A percentile compares a stretch with the other conserved stretches of the same genome.
phyloP scores from a whole-genome alignment of 1,140 invertebrate species.

The Paralvinella palmiformis region DNA sequence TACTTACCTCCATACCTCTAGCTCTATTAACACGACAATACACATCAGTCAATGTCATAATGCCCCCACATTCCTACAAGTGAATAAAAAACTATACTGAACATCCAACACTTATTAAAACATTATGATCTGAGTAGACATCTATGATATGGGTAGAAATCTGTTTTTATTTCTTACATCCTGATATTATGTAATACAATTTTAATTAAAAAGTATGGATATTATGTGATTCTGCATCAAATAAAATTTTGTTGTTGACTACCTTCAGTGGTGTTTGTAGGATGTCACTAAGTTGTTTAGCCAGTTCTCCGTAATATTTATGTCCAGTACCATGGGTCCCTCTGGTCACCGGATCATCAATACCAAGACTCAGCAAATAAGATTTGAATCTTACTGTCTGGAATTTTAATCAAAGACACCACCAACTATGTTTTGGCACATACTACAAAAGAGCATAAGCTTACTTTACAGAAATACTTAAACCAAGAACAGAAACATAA shows the following conservation, averaged over 20 bases:
- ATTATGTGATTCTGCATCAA: too few species aligned
- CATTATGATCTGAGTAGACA: neutral
- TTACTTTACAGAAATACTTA: too few species aligned
- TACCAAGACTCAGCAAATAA: constrained; percentile 91
- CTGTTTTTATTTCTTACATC: too few species aligned
- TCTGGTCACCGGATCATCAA: constrained; percentile 93
- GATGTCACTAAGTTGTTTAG: constrained; percentile 77
- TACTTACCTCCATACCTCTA: constrained; percentile 54
- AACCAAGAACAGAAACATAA: too few species aligned
- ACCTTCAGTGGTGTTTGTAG: constrained; percentile 76
- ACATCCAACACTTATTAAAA: neutral
- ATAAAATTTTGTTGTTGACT: too few species aligned
- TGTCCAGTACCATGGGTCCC: constrained; percentile 77
- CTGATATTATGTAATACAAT: too few species aligned
- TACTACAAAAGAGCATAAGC: too few species aligned
- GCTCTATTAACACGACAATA: constrained; percentile 88
- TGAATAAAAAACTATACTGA: constrained; percentile 11
- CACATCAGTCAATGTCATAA: constrained; percentile 93
- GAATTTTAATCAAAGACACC: too few species aligned
- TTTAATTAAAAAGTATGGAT: too few species aligned
- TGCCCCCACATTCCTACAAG: constrained; percentile 78
- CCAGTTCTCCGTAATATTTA: constrained; percentile 80
- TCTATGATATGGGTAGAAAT: too few species aligned
- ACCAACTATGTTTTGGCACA: too few species aligned
- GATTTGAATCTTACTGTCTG: constrained; percentile 88